Evolutionary conservation across 2,797 vertebrate species (phyloP).

Genomic region (Heteromormyrus szaboi): DNA sequence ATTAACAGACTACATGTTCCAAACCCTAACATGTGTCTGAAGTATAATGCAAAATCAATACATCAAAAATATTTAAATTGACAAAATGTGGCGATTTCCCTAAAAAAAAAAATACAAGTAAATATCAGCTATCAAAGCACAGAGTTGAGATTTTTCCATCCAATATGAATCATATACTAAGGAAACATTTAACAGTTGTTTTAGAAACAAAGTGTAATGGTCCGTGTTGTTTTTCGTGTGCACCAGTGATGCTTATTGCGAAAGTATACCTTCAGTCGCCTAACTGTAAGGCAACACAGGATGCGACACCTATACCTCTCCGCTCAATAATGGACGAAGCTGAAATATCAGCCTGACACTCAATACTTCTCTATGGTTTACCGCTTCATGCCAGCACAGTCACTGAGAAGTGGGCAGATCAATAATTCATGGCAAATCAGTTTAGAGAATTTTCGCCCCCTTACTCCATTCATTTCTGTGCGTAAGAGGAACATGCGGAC

Average conservation of each 20-base stretch:
- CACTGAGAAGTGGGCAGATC: slow-evolving; percentile 44
- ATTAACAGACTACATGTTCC: neutral
- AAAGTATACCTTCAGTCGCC: slow-evolving; percentile 29
- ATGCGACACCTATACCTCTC: slow-evolving; percentile 26
- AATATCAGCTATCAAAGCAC: neutral
- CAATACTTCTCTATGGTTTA: slow-evolving; percentile 37
- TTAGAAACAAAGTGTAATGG: neutral
- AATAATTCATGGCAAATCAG: slow-evolving; percentile 72
- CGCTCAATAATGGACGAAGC: slow-evolving; percentile 59
- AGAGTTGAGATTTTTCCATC: neutral
- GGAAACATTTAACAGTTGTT: neutral
- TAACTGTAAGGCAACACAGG: slow-evolving; percentile 42
- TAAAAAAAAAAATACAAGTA: neutral
- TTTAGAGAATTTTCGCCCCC: slow-evolving; percentile 46
- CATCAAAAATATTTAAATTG: neutral
- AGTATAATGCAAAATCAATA: neutral
- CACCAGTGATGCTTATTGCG: neutral
- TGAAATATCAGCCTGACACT: slow-evolving; percentile 48
- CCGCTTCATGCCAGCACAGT: slow-evolving; percentile 10
- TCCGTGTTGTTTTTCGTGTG: neutral
- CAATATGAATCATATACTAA: neutral
- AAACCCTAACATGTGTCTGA: neutral
- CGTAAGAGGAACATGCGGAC: neutral
- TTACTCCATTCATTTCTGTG: slow-evolving; percentile 39
- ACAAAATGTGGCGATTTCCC: neutral